Percentiles rank a stretch among this genome's conserved stretches.
Evolutionary conservation across 2,797 vertebrate species (phyloP).

Genomic region (Rhinatrema bivittatum): DNA sequence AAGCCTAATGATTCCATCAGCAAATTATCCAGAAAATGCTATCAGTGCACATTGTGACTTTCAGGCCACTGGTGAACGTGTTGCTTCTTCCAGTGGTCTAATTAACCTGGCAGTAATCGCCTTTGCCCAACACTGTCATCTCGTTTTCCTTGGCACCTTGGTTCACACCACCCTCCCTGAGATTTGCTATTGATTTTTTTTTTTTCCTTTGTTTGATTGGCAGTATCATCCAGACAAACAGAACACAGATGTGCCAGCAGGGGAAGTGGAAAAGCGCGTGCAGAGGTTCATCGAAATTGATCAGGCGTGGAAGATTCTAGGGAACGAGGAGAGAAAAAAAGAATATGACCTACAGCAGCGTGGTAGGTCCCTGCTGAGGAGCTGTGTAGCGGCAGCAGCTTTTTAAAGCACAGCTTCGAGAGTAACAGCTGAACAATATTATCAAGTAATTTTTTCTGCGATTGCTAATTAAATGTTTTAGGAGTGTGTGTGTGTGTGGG

Average conservation of each 20-base stretch:
- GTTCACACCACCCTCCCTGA: constrained; percentile 5
- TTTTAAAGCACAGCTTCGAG: constrained; percentile 21
- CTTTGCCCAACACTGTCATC: constrained; percentile 21
- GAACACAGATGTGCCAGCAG: constrained; percentile 50
- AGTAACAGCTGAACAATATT: constrained; percentile 21
- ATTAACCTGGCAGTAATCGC: constrained; percentile 57
- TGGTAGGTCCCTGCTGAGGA: constrained; percentile 56
- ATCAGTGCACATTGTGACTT: constrained; percentile 59
- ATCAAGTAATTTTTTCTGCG: constrained; percentile 31
- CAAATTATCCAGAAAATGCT: constrained; percentile 82
- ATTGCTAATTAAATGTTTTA: no score
- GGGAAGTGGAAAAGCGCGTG: constrained; percentile 46
- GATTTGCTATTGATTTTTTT: constrained; percentile 22
- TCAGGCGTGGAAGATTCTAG: constrained; percentile 80
- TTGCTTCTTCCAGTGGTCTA: constrained; percentile 46
- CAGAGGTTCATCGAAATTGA: constrained; percentile 76
- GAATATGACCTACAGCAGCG: constrained; percentile 70
- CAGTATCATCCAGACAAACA: constrained; percentile 83
- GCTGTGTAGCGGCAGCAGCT: constrained; percentile 27
- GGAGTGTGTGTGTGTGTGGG: no score
- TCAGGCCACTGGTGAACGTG: constrained; percentile 41
- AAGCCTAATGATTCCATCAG: constrained; percentile 73
- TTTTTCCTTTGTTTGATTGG: constrained; percentile 41
- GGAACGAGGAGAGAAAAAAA: constrained; percentile 70
- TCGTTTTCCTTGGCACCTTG: constrained; percentile 33